These are phyloP conservation scores for Heteropelma amictum DNA, from an alignment of 2,888 invertebrate genomes.

Conservation along the genomic window DNA sequence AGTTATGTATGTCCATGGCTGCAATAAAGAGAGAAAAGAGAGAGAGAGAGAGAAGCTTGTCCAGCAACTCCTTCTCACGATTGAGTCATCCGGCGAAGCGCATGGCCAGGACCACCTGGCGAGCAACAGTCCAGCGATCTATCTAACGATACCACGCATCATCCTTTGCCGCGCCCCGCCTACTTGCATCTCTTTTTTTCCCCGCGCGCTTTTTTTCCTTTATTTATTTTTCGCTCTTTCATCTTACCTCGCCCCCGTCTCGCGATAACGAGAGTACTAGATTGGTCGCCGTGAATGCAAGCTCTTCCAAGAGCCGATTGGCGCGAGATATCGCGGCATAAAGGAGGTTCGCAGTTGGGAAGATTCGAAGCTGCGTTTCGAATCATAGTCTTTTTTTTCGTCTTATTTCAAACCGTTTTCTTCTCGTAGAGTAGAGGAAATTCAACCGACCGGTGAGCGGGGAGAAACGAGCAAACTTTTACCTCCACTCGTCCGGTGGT, in stretches of 20 bases:
- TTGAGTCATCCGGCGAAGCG: conserved; percentile 72
- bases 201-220: conserved; percentile 16
- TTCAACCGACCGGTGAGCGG: too few relatives aligned
- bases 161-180: conserved; percentile 55
- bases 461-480: too few relatives aligned
- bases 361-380: too few relatives aligned
- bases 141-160: conserved; percentile 71
- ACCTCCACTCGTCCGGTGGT: too few relatives aligned
- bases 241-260: conserved; percentile 32
- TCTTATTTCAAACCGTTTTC: too few relatives aligned
- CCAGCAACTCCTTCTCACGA: conserved; percentile 74
- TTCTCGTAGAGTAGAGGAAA: too few relatives aligned
- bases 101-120: conserved; percentile 75
- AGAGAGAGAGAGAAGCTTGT: conserved; percentile 56
- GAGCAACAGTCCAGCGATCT: conserved; percentile 69
- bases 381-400: too few relatives aligned
- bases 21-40: background rate
- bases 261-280: conserved; percentile 50
- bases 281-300: conserved; percentile 36
- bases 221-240: conserved; percentile 20
- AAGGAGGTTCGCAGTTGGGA: background rate
- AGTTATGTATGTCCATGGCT: background rate
- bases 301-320: background rate
- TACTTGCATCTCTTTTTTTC: conserved; percentile 29
- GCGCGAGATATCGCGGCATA: background rate